Conservation (phyloP, 2,888 invertebrate genomes). For the Netelia melanura region DNA sequence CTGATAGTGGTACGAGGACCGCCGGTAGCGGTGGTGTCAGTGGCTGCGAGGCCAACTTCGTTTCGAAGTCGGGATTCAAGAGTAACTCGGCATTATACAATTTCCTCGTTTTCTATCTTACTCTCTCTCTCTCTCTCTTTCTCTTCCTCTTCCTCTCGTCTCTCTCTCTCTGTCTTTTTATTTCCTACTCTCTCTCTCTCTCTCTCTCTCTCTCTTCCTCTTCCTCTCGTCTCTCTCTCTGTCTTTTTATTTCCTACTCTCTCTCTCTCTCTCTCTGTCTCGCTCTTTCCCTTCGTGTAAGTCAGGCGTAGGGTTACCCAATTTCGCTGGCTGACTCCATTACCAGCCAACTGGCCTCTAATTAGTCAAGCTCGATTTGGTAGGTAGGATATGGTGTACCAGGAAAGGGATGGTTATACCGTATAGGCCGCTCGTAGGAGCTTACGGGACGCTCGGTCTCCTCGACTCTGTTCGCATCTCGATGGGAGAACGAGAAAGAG, state of each 20-base stretch:
- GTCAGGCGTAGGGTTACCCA: slow-evolving; percentile 80
- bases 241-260: slow-evolving; percentile 22
- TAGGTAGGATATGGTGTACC: slow-evolving; percentile 68
- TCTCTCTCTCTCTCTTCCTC: too few species aligned
- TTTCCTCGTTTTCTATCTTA: slow-evolving; percentile 56
- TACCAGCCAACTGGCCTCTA: slow-evolving; percentile 81
- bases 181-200: too few species aligned
- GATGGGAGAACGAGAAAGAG: slow-evolving; percentile 61
- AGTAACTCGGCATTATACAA: slow-evolving; percentile 71
- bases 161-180: too few species aligned
- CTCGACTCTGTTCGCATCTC: slow-evolving; percentile 62
- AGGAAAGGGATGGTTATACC: slow-evolving; percentile 54
- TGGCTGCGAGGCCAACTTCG: slow-evolving; percentile 38
- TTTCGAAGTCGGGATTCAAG: slow-evolving; percentile 59
- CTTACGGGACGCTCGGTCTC: slow-evolving; percentile 65
- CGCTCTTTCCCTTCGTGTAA: slow-evolving; percentile 72
- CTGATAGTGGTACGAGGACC: background rate
- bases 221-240: too few species aligned
- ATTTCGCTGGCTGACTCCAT: slow-evolving; percentile 80
- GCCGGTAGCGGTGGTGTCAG: slow-evolving; percentile 50
- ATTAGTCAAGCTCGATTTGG: slow-evolving; percentile 83
- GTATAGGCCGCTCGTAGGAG: slow-evolving; percentile 14
- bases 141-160: background rate
- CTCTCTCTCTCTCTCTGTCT: slow-evolving; percentile 67
- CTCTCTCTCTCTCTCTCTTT: slow-evolving; percentile 48